Evolutionary conservation across 2,797 vertebrate genomes (phyloP), one percentile per base, ranked within the genome.

Genomic region (Heliangelus exortis): DNA sequence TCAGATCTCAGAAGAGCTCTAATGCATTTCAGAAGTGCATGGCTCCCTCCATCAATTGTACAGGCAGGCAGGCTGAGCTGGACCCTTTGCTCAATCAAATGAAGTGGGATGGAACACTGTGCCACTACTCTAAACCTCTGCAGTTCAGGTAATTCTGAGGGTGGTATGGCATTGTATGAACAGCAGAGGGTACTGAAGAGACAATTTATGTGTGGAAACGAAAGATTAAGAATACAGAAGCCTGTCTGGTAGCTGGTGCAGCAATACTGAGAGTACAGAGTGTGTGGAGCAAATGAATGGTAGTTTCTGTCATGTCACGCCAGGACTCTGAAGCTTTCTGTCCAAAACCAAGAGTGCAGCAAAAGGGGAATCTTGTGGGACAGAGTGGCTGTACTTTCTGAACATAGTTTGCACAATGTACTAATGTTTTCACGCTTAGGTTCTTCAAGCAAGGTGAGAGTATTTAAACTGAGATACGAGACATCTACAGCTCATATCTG

Each of bases 181-280:
- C 95, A 92, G 90, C 87, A 96, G 94, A 95, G 93, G 94, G 93
- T 95, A 93, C 76, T 84, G 82, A 85, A 95, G 96, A 96, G 66
- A 86, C 48, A 72, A 33, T 84, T 91, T 81, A 43, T 48, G 15
- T n/a, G 29, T 93, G 73, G 47, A 87, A 89, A 66, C 5, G 81
- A 33, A 84, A 89, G 89, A 59, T 48, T 47, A 66, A 25, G 28
- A n/a, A 7, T 75, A 51, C 20, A 33, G 73, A 51, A 72, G 43
- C 50, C 41, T 68, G 16, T 50, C 72, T 53, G 77, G n/a, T 73
- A 87, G 10, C 36, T 65, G 31, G 4, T 55, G 59, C 72, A 65
- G 48, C 66, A 89, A 73, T 93, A 74, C 34, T 48, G 81, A 67
- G 15, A 36, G 23, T 51, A 34, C 19, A 21, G 18, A 58, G 5